Evolutionary conservation across 2,888 invertebrate genomes (phyloP), one percentile per base, ranked within the genome.

Genomic region (Cosmia trapezina): DNA sequence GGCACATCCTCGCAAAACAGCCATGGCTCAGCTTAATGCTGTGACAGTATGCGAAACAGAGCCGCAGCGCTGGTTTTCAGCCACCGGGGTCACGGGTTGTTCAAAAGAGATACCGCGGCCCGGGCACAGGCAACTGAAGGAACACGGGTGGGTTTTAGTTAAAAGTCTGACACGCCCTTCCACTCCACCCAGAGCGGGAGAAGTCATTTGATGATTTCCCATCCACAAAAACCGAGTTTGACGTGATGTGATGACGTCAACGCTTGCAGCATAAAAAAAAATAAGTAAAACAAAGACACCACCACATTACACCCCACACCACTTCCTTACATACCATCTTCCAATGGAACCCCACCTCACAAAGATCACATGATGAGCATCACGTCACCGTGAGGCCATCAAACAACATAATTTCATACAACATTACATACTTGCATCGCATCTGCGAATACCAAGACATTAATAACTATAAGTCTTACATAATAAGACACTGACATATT

Each of bases 341-440:
- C 47, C 65, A 79, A 17, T 72, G 14, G 22, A 0, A 64, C 69
- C 69, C 11, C 22, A 71, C 71, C 81, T 19, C 33, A 64, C 49
- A 33, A 51, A 22, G 17, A 72, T 76, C 81, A 82, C 76, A 81
- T 81, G 79, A 81, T 81, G 79, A 67, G 56, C 69, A 41, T 11
- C 59, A 7, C 79, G 71, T 81, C 83, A 79, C 49, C 12, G 11
- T 12, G 57, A 65, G 74, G 65, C 45, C 79, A 68, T 59, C 53
- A 56, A 56, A 64, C 37, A 57, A 22, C 59, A 74, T 70, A 66
- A 71, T 74, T 79, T 57, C 66, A 63, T 68, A 45, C 53, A 65
- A 51, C 53, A 60, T 70, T 78, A 70, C 53, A 53, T 70, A 19
- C 53, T 54, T 49, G 41, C 28, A 37, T 56, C 22, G 45, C 67